Base-by-base conservation (phyloP, 2,113 vertebrate genomes). In the Phalacrocorax pelagicus region DNA sequence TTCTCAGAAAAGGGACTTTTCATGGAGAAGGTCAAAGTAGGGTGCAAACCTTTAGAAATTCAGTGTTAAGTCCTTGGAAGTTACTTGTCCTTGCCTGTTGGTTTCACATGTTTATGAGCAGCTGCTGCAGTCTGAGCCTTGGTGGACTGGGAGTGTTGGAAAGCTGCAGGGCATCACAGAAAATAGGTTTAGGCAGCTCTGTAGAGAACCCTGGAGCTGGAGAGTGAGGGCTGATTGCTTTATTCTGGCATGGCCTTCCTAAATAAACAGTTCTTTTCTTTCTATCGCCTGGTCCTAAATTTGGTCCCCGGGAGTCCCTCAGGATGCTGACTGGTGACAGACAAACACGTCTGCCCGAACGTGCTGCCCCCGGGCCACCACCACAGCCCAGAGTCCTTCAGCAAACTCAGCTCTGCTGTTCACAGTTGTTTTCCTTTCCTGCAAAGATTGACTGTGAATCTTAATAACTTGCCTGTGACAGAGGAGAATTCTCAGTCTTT, bases 101-200 rank as follows among this genome's bases (percentile, higher is more conserved):
- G 47, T 90, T 96, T 96, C 93, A 90, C 34, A 26, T 51, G 62
- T 42, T 94, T 88, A 88, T 30, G 69, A 94, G 80, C 90, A 96
- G 96, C 86, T 92, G 86, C 88, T 88, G 55, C 61, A 81, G 77
- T 63, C 81, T 75, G 86, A 95, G 80, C 36, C 59, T 36, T 59
- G 52, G 72, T 93, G 94, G 82, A 93, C 83, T 86, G 77, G 83
- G 88, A 93, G 71, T 46, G 10, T 77, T 78, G 83, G 79, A 81
- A 96, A 96, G 71, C 95, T 81, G 69, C 27, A 0, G 90, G 66
- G 69, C 80, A 93, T 92, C 75, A 86, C 80, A 81, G 88, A 86
- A 92, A 97, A 94, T 92, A 88, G 61, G 38, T 86, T 94, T 81
- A 86, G 80, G 83, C 90, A 92, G 90, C 75, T 81, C 86, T 88